These are phyloP conservation scores for Dermolepida albohirtum DNA, from an alignment of 2,888 invertebrate species.

Conservation along the genomic window DNA sequence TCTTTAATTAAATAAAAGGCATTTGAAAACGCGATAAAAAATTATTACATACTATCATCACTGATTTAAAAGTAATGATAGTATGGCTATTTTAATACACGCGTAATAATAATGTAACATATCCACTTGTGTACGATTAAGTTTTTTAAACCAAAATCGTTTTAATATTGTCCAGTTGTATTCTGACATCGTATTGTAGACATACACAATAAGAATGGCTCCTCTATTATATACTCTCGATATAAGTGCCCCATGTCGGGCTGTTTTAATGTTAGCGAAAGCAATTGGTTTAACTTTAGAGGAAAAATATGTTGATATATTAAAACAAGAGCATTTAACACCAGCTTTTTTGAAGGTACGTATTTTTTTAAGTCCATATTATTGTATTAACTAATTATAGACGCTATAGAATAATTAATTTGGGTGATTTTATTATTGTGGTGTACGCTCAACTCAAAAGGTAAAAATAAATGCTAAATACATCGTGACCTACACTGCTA, in stretches of 20 bases:
- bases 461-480: too few relatives aligned
- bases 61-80: too few relatives aligned
- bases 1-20: too few relatives aligned
- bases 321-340: conserved; percentile 59
- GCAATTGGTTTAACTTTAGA: conserved; percentile 65
- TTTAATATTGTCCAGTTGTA: background rate
- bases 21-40: background rate
- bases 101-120: too few relatives aligned
- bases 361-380: conserved; percentile 15
- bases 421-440: too few relatives aligned
- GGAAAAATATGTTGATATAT: conserved; percentile 65
- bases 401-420: too few relatives aligned
- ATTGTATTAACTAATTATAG: too few relatives aligned
- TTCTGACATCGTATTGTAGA: background rate
- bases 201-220: conserved; percentile 52
- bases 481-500: too few relatives aligned
- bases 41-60: background rate
- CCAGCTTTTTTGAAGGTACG: conserved; percentile 64
- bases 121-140: too few relatives aligned
- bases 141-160: too few relatives aligned
- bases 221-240: conserved; percentile 63
- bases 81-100: too few relatives aligned
- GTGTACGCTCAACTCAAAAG: too few relatives aligned
- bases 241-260: conserved; percentile 66
- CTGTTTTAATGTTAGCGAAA: conserved; percentile 65